Conservation (phyloP, 2,888 invertebrate species). For the Drosophila tanythrix region DNA sequence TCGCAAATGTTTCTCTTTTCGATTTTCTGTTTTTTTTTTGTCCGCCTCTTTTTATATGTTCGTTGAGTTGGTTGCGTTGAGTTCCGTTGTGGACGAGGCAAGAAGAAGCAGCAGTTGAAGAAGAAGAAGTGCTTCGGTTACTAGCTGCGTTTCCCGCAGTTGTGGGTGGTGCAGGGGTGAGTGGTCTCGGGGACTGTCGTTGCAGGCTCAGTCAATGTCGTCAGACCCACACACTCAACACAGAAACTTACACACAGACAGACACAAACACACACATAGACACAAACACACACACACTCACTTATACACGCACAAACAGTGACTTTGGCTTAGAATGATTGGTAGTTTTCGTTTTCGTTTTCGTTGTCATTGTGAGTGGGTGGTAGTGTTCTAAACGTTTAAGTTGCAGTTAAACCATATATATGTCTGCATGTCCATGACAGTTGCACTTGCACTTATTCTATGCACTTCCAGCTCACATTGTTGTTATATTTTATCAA, state of each 20-base stretch:
- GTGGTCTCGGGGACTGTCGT: slow-evolving; percentile 9
- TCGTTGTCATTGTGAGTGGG: slow-evolving; percentile 33
- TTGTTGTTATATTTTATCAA: slow-evolving; percentile 8
- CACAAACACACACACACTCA: slow-evolving; percentile 8
- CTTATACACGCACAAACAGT: slow-evolving; percentile 40
- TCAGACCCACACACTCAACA: slow-evolving; percentile 44
- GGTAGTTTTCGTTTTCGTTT: slow-evolving; percentile 60
- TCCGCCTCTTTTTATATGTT: slow-evolving; percentile 2
- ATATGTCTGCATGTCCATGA: slow-evolving; percentile 4
- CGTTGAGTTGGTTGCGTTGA: not conserved
- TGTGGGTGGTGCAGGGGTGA: slow-evolving; percentile 15
- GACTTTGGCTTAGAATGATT: slow-evolving; percentile 63
- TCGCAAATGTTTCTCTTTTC: not conserved
- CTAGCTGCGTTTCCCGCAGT: slow-evolving; percentile 25
- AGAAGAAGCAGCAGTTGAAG: slow-evolving; percentile 2
- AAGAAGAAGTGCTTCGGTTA: slow-evolving; percentile 38
- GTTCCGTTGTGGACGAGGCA: slow-evolving; percentile 42
- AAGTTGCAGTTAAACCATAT: not conserved
- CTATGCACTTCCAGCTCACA: slow-evolving; percentile 12
- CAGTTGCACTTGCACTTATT: slow-evolving; percentile 34
- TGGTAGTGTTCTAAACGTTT: slow-evolving; percentile 8
- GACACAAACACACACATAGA: slow-evolving; percentile 22
- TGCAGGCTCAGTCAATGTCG: slow-evolving; percentile 67
- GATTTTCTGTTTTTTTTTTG: slow-evolving; percentile 1
- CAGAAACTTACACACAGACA: slow-evolving; percentile 28